Percentiles rank a stretch among this genome's conserved stretches.
These are phyloP conservation scores for Neosilurus hyrtlii DNA, from an alignment of 2,797 vertebrate genomes.

Conservation along the genomic window DNA sequence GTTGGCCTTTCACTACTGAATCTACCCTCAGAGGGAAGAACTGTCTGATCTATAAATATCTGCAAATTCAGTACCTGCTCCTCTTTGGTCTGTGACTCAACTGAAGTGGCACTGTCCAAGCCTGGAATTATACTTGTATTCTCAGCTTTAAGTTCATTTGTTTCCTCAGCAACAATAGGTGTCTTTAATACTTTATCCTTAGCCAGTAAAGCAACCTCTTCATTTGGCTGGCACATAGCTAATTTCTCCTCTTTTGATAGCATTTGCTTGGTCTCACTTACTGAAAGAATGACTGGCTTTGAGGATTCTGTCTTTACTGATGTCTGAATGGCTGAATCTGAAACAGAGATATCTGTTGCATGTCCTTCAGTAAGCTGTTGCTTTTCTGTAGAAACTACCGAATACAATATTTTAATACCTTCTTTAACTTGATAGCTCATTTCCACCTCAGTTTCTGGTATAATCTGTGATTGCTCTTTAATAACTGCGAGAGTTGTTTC, in stretches of 20 bases:
- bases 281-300: conserved; percentile 59
- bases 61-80: conserved; percentile 74
- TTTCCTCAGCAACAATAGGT: conserved; percentile 74
- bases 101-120: conserved; percentile 63
- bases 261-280: conserved; percentile 69
- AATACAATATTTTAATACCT: conserved; percentile 75
- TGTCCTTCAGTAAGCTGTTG: conserved; percentile 69
- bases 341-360: conserved; percentile 61
- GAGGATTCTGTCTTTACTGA: conserved; percentile 60
- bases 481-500: conserved; percentile 69
- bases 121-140: conserved; percentile 62
- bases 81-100: conserved; percentile 69
- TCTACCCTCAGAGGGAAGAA: conserved; percentile 70
- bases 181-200: conserved; percentile 69
- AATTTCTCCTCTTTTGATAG: conserved; percentile 69
- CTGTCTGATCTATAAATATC: conserved; percentile 72
- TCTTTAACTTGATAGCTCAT: conserved; percentile 74
- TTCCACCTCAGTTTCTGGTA: conserved; percentile 67
- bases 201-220: conserved; percentile 62
- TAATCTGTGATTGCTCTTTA: conserved; percentile 72
- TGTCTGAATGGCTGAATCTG: conserved; percentile 64
- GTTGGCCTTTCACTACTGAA: conserved; percentile 72
- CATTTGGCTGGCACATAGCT: conserved; percentile 58
- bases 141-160: conserved; percentile 68
- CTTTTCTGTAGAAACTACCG: conserved; percentile 71